Evolutionary conservation across 2,888 invertebrate species (phyloP).

Genomic region (Pammene fasciana): DNA sequence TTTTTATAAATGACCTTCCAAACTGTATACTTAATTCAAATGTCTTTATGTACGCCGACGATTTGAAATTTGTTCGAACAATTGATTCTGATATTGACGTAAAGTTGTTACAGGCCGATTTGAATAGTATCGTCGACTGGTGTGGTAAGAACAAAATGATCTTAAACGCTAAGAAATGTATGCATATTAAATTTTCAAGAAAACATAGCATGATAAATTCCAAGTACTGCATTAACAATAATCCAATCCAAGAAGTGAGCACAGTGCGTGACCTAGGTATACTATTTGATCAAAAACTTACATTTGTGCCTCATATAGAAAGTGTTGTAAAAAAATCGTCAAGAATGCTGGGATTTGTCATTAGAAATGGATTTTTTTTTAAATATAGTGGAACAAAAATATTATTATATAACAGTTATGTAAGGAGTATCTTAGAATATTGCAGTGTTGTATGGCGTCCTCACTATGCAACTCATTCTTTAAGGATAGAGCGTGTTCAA

Average conservation of each 20-base stretch:
- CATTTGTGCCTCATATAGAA: not conserved
- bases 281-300: too few relatives aligned
- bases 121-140: not conserved
- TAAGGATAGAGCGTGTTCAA: too few relatives aligned
- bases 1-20: not conserved
- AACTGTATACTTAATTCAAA: not conserved
- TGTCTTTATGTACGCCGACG: not conserved
- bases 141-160: not conserved
- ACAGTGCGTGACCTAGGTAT: too few relatives aligned
- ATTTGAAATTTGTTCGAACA: not conserved
- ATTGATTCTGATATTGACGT: not conserved
- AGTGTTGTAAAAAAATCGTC: not conserved
- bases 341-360: not conserved
- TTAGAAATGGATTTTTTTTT: too few relatives aligned
- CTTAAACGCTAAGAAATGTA: not conserved
- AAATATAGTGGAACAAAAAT: too few relatives aligned
- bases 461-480: too few relatives aligned
- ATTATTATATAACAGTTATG: too few relatives aligned
- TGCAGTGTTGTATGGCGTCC: too few relatives aligned
- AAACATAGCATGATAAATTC: not conserved
- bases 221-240: not conserved
- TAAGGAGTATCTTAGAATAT: too few relatives aligned
- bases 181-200: not conserved
- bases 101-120: not conserved
- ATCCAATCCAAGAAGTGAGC: too few relatives aligned